A percentile compares a stretch with the other conserved stretches of the same genome.
Evolutionary conservation across 2,888 invertebrate species (phyloP).

Genomic region (Agrotis ipsilon): DNA sequence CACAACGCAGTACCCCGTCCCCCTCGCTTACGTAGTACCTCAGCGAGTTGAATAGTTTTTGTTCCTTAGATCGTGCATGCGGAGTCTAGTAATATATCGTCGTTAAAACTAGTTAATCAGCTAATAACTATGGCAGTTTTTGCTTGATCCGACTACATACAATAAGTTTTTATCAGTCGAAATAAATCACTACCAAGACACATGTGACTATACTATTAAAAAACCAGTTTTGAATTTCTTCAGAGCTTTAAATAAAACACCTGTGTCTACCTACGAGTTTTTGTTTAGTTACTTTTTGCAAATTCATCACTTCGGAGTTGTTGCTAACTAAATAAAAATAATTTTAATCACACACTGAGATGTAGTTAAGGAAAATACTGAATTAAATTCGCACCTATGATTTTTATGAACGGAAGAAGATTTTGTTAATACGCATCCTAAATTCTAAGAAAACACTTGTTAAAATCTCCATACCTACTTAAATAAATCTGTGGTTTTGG

Average conservation of each 20-base stretch:
- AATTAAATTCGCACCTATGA: too few relatives aligned
- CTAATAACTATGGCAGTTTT: constrained; percentile 20
- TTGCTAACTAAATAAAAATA: background rate
- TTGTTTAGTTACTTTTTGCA: constrained; percentile 12
- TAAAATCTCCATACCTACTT: too few relatives aligned
- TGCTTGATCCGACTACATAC: constrained; percentile 12
- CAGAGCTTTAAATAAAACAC: background rate
- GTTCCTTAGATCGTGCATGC: too few relatives aligned
- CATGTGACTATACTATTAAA: constrained; percentile 10
- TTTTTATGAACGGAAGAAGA: background rate
- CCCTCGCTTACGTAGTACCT: too few relatives aligned
- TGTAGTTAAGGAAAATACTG: constrained; percentile 3
- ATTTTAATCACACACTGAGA: background rate
- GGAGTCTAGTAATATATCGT: too few relatives aligned
- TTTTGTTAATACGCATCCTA: background rate
- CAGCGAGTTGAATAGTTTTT: too few relatives aligned
- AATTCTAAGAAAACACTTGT: background rate
- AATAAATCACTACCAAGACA: constrained; percentile 12
- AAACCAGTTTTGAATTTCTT: constrained; percentile 20
- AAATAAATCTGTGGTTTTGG: background rate
- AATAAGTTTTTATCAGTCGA: background rate
- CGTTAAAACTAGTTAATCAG: too few relatives aligned
- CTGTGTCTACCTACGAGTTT: background rate
- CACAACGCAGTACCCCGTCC: too few relatives aligned
- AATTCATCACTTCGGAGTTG: background rate